Evolutionary conservation across 2,113 vertebrate species (phyloP), one percentile per base, ranked within the genome.

Genomic region (Cyanoderma ruficeps): DNA sequence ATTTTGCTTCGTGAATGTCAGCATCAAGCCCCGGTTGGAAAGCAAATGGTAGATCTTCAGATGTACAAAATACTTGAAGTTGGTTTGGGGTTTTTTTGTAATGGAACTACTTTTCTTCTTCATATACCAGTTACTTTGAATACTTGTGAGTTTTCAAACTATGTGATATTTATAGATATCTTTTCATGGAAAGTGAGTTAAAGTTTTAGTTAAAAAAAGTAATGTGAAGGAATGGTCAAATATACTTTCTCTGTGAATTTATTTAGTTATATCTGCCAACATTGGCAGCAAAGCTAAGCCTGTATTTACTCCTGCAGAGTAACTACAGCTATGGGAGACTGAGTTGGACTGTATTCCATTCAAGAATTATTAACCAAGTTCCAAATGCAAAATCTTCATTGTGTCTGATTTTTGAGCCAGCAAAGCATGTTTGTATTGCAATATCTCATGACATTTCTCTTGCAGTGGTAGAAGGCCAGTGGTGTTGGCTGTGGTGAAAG

Each of bases 401-500:
- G 91, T 96, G 93, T 95, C 93, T 97, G 87, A 94, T 82, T 95
- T 89, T 77, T 92, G 53, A 95, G 95, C 95, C 94, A 97, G 83
- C 49, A 69, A 55, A 91, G n/a, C 2, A 0, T 94, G 81, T 95
- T 95, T 95, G 74, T 93, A 67, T 95, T 94, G 91, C 93, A 96
- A 3, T 91, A 84, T 89, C 64, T 94, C 65, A 46, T 60, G 91
- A 64, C 77, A 53, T 95, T 95, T 91, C 77, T 94, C 37, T 93
- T 89, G 65, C 74, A 46, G 81, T 72, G 69, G 77, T 93, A 57
- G 90, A 86, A 63, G 4, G 10, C 83, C 80, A 81, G 52, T 71
- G 87, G 68, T 75, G 79, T 46, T 89, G 80, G 68, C 83, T 94
- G 72, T 90, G 86, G 39, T 87, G 83, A 81, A 90, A 90, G 33